Base-by-base conservation (phyloP, 2,888 invertebrate genomes). In the Cheilosia impressa region DNA sequence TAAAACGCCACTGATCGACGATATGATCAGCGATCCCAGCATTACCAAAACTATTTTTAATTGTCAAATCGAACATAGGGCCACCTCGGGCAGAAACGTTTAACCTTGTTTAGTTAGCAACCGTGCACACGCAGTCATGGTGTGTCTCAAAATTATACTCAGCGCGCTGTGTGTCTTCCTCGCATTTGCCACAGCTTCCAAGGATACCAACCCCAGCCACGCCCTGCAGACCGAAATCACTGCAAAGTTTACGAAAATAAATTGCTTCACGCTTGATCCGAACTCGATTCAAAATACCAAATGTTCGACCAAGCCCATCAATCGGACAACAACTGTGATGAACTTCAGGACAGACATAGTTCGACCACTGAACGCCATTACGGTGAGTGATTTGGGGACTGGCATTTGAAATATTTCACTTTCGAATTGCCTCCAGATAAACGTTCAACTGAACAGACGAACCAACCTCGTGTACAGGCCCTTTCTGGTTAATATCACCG, bases 401-500 rank as follows among this genome's bases (percentile, higher is more conserved):
- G 10, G 3, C 3, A 13, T 15, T 13, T 1, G 6, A 38, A 6
- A 47, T 3, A 22, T 1, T n/a, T 27, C 24, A 41, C 9, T 9
- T n/a, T 15, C 1, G 2, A 13, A 13, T 7, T 68, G 1, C 19
- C 43, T 27, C 2, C 24, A 71, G 71, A 0, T 71, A 15, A 38
- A 71, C 4, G 2, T 47, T 1, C 58, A 22, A 9, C 4, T 75
- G 38, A 15, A 15, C 19, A 65, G 57, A 38, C 47, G 17, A 47
- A 4, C 63, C 7, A 41, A 47, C n/a, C 27, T 65, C 4, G 45
- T 13, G 0, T 65, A 47, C 22, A 15, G 47, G 19, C 78, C 63
- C 2, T 79, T 60, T 34, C 19, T 79, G 0, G 2, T 79, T 7
- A 72, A 72, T n/a, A n/a, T 41, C 4, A 80, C 66, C 2, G 60